These are phyloP conservation scores for Sphaerophoria taeniata DNA, from an alignment of 2,888 invertebrate genomes.

Conservation along the genomic window DNA sequence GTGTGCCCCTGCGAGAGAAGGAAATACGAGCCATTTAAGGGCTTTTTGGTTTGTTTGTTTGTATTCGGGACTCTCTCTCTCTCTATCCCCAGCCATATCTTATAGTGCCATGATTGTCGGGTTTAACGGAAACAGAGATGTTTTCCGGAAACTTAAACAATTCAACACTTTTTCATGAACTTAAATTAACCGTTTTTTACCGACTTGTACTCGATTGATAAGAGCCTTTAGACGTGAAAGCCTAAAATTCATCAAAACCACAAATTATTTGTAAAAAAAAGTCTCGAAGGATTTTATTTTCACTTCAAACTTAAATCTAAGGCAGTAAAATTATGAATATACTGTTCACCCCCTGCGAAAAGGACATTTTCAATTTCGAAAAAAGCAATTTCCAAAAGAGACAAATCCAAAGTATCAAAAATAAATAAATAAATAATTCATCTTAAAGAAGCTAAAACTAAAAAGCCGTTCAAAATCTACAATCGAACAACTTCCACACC, in stretches of 20 bases:
- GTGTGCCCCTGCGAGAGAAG: too few species aligned
- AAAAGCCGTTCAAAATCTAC: conserved; percentile 64
- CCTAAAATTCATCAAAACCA: not conserved
- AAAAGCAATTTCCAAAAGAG: conserved; percentile 4
- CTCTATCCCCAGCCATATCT: too few species aligned
- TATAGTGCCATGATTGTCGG: too few species aligned
- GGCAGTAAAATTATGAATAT: not conserved
- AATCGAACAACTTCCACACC: conserved; percentile 81
- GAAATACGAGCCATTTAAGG: too few species aligned
- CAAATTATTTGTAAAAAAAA: not conserved
- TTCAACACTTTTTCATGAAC: too few species aligned
- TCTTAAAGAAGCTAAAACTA: conserved; percentile 50
- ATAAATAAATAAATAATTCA: conserved; percentile 70
- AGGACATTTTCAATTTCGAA: conserved; percentile 37
- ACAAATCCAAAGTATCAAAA: conserved; percentile 24
- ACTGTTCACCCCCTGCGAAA: not conserved
- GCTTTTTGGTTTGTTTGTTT: too few species aligned
- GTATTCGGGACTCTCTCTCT: too few species aligned
- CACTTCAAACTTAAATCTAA: not conserved
- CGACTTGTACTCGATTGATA: too few species aligned
- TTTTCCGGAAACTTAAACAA: too few species aligned
- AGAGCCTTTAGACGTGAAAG: not conserved
- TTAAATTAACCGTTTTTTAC: too few species aligned
- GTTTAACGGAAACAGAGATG: too few species aligned
- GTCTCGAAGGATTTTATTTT: conserved; percentile 8